phyloP scores from a whole-genome alignment of 2,113 vertebrate genomes.

The Poeciliopsis turrubarensis region DNA sequence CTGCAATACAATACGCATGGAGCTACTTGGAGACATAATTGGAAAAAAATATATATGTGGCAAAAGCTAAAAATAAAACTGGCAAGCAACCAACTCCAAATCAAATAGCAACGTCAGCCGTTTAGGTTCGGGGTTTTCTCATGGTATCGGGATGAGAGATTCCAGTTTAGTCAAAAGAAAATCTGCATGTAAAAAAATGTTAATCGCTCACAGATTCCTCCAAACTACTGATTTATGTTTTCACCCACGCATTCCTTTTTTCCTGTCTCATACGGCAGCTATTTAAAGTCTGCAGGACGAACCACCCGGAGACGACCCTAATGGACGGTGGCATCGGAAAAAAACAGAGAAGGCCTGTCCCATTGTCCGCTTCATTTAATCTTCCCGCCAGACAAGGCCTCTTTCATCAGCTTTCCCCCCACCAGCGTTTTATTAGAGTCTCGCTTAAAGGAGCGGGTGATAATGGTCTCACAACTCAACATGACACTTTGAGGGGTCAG shows the following conservation, averaged over 20 bases:
- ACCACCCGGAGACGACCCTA: conserved; percentile 61
- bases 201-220: conserved; percentile 18
- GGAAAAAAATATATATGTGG: too few relatives aligned
- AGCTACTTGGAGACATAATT: too few relatives aligned
- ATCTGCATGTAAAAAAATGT: conserved; percentile 45
- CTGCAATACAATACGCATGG: too few relatives aligned
- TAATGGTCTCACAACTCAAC: conserved; percentile 54
- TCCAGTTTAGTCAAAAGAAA: not conserved
- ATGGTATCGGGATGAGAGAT: not conserved
- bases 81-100: too few relatives aligned
- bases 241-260: conserved; percentile 40
- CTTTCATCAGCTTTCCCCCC: conserved; percentile 52
- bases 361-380: conserved; percentile 62
- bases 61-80: too few relatives aligned
- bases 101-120: not conserved
- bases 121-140: not conserved
- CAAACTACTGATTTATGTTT: conserved; percentile 34
- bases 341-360: conserved; percentile 27
- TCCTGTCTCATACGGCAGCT: not conserved
- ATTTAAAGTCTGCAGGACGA: not conserved
- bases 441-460: conserved; percentile 32
- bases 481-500: conserved; percentile 41
- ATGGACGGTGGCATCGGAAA: conserved; percentile 53
- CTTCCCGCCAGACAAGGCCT: conserved; percentile 61
- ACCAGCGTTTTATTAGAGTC: conserved; percentile 43